phyloP scores from a whole-genome alignment of 2,113 vertebrate species.

The Stegostoma tigrinum region DNA sequence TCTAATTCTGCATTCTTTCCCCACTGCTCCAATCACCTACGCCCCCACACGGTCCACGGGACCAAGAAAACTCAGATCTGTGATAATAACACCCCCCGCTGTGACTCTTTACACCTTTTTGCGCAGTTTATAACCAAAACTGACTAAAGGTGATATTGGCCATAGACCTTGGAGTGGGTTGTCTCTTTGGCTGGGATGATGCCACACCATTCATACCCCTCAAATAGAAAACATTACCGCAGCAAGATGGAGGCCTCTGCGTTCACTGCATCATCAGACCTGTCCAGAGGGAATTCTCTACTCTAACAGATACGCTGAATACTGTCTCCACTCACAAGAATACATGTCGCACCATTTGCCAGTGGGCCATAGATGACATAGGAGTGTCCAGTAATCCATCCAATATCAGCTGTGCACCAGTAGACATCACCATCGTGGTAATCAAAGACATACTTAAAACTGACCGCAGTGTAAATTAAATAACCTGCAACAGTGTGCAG shows the following conservation, averaged over 20 bases:
- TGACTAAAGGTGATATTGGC: neutral
- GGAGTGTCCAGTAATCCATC: slow-evolving; percentile 71
- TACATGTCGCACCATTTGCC: slow-evolving; percentile 60
- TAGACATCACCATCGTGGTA: slow-evolving; percentile 60
- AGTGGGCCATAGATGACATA: slow-evolving; percentile 66
- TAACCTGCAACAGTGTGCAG: slow-evolving; percentile 66
- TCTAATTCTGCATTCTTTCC: too few relatives aligned
- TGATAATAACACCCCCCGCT: neutral
- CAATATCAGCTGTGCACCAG: slow-evolving; percentile 70
- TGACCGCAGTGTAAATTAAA: slow-evolving; percentile 63
- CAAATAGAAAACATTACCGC: neutral
- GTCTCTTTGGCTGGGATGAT: neutral
- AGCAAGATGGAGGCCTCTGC: neutral
- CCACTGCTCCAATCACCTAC: too few relatives aligned
- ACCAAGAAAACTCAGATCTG: too few relatives aligned
- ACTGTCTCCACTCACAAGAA: slow-evolving; percentile 53
- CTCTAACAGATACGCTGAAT: neutral
- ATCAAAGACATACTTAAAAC: slow-evolving; percentile 65
- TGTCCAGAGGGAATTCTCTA: neutral
- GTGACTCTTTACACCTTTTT: neutral
- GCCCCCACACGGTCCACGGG: too few relatives aligned
- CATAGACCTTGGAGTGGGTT: neutral
- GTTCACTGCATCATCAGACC: neutral
- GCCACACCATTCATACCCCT: neutral
- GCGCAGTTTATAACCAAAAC: neutral